Evolutionary conservation across 2,888 invertebrate species (phyloP).

Genomic region (Cheilosia vernalis): DNA sequence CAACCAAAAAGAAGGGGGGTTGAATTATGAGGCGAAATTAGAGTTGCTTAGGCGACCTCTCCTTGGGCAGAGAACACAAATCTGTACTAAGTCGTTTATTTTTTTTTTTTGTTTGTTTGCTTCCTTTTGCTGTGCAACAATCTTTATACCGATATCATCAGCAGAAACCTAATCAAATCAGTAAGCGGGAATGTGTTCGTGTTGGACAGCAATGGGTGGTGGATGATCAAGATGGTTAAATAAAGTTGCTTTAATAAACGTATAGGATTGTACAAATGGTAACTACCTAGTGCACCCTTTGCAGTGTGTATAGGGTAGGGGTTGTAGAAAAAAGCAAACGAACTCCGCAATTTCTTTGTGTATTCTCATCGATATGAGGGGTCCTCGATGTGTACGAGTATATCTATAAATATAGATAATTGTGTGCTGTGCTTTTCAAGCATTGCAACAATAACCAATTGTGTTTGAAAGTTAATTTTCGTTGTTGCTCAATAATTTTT

Average conservation of each 20-base stretch:
- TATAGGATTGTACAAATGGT: slow-evolving; percentile 19
- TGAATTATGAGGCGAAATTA: slow-evolving; percentile 32
- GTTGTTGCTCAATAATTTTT: background rate
- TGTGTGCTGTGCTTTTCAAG: background rate
- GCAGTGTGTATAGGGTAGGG: background rate
- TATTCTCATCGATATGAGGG: slow-evolving; percentile 10
- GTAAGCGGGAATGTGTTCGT: background rate
- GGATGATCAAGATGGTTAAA: slow-evolving; percentile 33
- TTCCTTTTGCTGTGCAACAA: slow-evolving; percentile 21
- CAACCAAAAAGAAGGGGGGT: background rate
- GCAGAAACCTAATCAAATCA: slow-evolving; percentile 55
- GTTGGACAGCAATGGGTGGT: slow-evolving; percentile 7
- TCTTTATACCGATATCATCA: slow-evolving; percentile 50
- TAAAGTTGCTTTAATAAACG: slow-evolving; percentile 39
- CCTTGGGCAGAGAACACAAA: slow-evolving; percentile 29
- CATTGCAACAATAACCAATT: slow-evolving; percentile 51
- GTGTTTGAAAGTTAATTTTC: slow-evolving; percentile 53
- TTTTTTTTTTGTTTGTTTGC: background rate
- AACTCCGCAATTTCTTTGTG: slow-evolving; percentile 44
- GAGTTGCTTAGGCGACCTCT: slow-evolving; percentile 49
- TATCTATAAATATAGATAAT: background rate
- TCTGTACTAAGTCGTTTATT: slow-evolving; percentile 13
- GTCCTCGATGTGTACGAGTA: background rate
- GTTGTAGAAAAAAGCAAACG: slow-evolving; percentile 39
- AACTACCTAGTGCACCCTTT: background rate